These are phyloP conservation scores for Chrysina gloriosa DNA, from an alignment of 2,888 invertebrate genomes.

Conservation along the genomic window DNA sequence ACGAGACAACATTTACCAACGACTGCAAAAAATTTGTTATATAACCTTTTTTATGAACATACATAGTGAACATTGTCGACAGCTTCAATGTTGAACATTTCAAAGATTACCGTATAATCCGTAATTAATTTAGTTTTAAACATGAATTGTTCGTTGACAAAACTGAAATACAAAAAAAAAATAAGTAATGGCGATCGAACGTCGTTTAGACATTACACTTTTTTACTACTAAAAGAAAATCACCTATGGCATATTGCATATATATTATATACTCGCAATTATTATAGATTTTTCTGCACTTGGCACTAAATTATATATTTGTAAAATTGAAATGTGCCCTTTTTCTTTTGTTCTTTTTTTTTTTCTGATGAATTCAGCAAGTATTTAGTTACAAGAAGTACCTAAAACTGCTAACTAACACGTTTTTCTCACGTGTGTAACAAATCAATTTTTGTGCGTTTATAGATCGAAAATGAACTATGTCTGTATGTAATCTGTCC, in stretches of 20 bases:
- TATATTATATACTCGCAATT: constrained; percentile 26
- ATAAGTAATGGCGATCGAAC: constrained; percentile 20
- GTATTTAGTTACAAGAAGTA: background rate
- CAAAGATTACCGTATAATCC: background rate
- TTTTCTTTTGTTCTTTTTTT: constrained; percentile 16
- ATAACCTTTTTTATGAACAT: constrained; percentile 22
- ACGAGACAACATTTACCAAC: constrained; percentile 5
- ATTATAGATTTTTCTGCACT: constrained; percentile 26
- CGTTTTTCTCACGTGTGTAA: background rate
- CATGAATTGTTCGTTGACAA: constrained; percentile 16
- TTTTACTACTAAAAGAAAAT: constrained; percentile 14
- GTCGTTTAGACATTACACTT: constrained; percentile 10
- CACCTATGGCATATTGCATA: constrained; percentile 25
- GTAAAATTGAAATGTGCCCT: constrained; percentile 18
- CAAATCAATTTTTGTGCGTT: background rate
- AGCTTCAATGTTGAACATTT: constrained; percentile 20
- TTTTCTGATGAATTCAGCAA: background rate
- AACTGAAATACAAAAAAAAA: background rate
- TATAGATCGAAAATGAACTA: no score
- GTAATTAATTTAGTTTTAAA: constrained; percentile 23
- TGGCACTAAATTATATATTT: constrained; percentile 26
- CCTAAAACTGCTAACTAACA: background rate
- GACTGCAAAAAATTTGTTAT: constrained; percentile 29
- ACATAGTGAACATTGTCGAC: constrained; percentile 23
- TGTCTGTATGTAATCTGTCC: no score